Conservation (phyloP, 2,113 vertebrate species). For the Lamprologus speciosus region DNA sequence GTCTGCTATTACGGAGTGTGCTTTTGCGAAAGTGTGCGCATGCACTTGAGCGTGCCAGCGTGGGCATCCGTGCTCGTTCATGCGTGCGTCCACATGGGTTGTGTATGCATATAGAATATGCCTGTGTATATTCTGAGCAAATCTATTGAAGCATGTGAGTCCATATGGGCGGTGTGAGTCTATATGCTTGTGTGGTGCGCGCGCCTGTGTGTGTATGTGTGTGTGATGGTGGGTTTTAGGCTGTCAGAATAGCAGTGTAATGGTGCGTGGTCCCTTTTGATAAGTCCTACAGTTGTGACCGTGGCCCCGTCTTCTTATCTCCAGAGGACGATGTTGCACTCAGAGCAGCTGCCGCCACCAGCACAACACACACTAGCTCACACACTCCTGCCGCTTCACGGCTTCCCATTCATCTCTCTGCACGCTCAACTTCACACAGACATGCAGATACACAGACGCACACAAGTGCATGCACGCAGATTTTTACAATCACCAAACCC, state of each 20-base stretch:
- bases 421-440: constrained; percentile 21
- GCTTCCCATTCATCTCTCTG: constrained; percentile 10
- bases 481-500: neutral
- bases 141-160: neutral
- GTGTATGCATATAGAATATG: neutral
- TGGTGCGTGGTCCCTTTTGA: constrained; percentile 57
- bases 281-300: constrained; percentile 55
- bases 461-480: neutral
- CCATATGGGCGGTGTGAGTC: constrained; percentile 1
- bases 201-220: neutral
- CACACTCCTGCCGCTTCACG: constrained; percentile 14
- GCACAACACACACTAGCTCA: constrained; percentile 23
- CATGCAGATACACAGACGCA: neutral
- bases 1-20: neutral
- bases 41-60: neutral
- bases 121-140: neutral
- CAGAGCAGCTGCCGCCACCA: constrained; percentile 40
- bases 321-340: constrained; percentile 56
- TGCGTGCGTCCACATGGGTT: neutral
- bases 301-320: constrained; percentile 48
- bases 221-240: constrained; percentile 25
- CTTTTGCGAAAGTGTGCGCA: neutral
- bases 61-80: neutral
- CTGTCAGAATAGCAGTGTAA: constrained; percentile 61
- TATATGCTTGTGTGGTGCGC: neutral